These are phyloP conservation scores for Petroica traversi DNA, from an alignment of 2,113 vertebrate species.

Conservation along the genomic window DNA sequence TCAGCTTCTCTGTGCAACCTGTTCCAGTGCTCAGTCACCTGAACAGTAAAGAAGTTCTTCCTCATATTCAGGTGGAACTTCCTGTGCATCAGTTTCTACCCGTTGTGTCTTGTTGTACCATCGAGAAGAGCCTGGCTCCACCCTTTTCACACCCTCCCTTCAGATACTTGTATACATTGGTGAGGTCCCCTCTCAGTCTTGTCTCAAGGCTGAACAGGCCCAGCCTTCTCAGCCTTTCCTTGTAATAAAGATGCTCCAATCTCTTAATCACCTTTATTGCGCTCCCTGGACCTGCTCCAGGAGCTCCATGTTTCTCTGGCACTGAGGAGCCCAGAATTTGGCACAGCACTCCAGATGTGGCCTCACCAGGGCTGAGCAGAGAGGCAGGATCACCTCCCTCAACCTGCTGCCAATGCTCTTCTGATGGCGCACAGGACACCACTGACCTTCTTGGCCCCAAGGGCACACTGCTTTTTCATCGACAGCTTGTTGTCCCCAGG, in stretches of 20 bases:
- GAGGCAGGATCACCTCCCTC: neutral
- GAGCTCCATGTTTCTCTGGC: neutral
- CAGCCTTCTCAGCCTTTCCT: neutral
- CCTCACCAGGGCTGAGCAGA: neutral
- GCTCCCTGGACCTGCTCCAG: neutral
- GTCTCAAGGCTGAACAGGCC: neutral
- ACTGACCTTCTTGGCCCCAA: neutral
- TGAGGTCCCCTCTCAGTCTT: neutral
- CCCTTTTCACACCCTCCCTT: neutral
- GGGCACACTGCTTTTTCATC: neutral
- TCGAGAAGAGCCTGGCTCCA: fast-evolving
- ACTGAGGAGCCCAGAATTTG: neutral
- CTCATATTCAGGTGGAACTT: neutral
- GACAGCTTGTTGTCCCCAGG: neutral
- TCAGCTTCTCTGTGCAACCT: fast-evolving
- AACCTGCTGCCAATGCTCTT: neutral
- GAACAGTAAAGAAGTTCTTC: neutral
- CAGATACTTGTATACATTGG: neutral
- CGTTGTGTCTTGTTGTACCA: neutral
- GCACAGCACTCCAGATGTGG: neutral
- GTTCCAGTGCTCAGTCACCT: fast-evolving
- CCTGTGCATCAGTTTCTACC: neutral
- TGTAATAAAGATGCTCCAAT: neutral
- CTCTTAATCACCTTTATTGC: neutral
- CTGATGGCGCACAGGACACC: neutral